phyloP scores from a whole-genome alignment of 1,140 invertebrate genomes.

The Ridgeia piscesae region DNA sequence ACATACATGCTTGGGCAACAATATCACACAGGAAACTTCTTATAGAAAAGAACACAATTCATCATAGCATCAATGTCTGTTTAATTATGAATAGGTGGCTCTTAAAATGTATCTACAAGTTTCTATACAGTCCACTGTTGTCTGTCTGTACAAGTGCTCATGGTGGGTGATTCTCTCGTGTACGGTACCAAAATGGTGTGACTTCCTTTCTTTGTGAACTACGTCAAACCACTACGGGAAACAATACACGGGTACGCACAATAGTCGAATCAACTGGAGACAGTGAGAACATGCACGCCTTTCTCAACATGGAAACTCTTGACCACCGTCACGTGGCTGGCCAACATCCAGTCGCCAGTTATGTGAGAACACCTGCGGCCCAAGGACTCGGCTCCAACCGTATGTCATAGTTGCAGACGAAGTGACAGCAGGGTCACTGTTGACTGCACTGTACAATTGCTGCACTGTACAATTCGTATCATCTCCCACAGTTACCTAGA shows the following conservation, averaged over 20 bases:
- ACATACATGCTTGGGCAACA: neutral
- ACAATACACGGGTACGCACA: slow-evolving; percentile 7
- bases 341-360: neutral
- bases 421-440: neutral
- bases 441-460: no score
- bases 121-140: slow-evolving; percentile 4
- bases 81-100: neutral
- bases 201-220: neutral
- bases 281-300: neutral
- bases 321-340: neutral
- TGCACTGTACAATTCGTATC: neutral
- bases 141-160: neutral
- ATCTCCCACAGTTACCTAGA: neutral
- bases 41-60: neutral
- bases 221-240: neutral
- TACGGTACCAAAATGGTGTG: neutral
- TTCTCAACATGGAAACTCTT: neutral
- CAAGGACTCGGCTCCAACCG: neutral
- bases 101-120: slow-evolving; percentile 3
- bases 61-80: neutral
- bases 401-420: neutral
- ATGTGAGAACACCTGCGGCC: neutral
- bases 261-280: neutral
- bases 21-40: neutral
- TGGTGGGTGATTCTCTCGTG: slow-evolving; percentile 7